phyloP scores from a whole-genome alignment of 2,113 vertebrate genomes.

The Alligator mississippiensis region DNA sequence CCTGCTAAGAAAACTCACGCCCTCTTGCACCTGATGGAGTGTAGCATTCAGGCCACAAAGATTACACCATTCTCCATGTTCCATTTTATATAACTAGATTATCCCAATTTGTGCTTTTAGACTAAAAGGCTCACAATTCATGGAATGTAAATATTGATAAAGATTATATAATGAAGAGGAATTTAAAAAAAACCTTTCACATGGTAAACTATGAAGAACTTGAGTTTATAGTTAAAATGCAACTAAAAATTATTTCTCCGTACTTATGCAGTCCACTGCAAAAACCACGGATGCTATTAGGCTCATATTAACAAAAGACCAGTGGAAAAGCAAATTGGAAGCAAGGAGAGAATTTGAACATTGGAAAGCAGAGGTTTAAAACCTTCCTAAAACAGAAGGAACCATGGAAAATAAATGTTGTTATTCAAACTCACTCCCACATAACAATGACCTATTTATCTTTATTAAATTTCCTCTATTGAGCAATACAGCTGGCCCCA shows the following conservation, averaged over 20 bases:
- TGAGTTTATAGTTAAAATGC: background rate
- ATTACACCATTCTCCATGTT: background rate
- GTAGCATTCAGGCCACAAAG: background rate
- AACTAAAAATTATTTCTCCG: background rate
- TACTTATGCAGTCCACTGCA: background rate
- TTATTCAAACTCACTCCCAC: background rate
- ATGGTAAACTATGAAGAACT: background rate
- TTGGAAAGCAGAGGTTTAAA: background rate
- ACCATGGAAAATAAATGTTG: background rate
- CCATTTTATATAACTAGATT: background rate
- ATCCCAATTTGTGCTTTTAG: background rate
- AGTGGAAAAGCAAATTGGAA: background rate
- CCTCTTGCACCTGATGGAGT: too few relatives aligned
- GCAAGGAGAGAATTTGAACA: background rate
- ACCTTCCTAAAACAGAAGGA: background rate
- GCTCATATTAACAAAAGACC: background rate
- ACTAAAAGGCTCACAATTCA: background rate
- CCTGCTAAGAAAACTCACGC: too few relatives aligned
- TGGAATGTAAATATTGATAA: background rate
- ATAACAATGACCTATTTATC: background rate
- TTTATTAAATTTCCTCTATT: background rate
- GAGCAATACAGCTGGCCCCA: background rate
- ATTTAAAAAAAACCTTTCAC: background rate
- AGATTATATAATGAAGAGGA: background rate
- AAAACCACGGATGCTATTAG: background rate